phyloP scores from a whole-genome alignment of 2,113 vertebrate genomes.

The Oceanodroma tethys region DNA sequence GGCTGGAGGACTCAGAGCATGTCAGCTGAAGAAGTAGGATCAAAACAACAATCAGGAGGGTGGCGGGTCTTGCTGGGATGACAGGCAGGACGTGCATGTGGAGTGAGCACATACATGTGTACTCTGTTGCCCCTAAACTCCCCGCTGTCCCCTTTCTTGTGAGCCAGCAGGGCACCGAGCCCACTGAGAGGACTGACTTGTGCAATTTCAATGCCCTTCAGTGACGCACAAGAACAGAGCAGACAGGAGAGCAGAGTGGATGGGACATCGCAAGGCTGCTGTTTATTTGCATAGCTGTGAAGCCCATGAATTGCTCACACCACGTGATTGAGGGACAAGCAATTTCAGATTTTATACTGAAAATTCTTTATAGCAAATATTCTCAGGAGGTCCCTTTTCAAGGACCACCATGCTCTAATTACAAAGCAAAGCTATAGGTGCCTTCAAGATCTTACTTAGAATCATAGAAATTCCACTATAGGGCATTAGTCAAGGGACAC shows the following conservation, averaged over 20 bases:
- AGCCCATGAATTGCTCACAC: background rate
- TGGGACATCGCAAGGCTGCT: background rate
- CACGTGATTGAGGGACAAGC: background rate
- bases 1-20: background rate
- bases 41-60: slow-evolving; percentile 44
- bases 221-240: slow-evolving; percentile 42
- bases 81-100: slow-evolving; percentile 43
- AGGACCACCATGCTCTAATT: background rate
- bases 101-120: slow-evolving; percentile 52
- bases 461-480: background rate
- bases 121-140: slow-evolving; percentile 47
- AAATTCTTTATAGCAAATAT: background rate
- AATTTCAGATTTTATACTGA: background rate
- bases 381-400: background rate
- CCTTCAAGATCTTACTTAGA: background rate
- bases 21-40: slow-evolving; percentile 41
- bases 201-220: slow-evolving; percentile 61
- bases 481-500: background rate
- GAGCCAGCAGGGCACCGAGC: slow-evolving; percentile 2
- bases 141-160: slow-evolving; percentile 51
- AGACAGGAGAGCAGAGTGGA: slow-evolving; percentile 37
- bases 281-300: background rate
- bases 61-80: slow-evolving; percentile 44
- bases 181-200: slow-evolving; percentile 34
- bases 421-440: background rate